phyloP scores from a whole-genome alignment of 2,888 invertebrate genomes.

The Anorthoa munda region DNA sequence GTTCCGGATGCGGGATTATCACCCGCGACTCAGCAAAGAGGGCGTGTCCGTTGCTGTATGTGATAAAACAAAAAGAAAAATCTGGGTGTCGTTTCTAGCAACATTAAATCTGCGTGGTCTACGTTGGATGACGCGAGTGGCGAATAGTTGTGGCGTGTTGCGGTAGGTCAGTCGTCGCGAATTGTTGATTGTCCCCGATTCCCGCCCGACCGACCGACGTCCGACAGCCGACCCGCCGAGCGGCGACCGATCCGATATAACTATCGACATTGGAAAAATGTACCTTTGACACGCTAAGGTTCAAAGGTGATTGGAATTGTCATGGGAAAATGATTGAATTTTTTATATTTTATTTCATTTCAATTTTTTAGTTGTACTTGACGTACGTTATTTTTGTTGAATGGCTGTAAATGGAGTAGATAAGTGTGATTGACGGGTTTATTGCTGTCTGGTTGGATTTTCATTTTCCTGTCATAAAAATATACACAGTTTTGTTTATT shows the following conservation, averaged over 20 bases:
- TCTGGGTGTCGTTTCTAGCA: slow-evolving; percentile 66
- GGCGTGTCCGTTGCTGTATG: slow-evolving; percentile 25
- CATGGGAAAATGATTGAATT: slow-evolving; percentile 39
- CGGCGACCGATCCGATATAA: slow-evolving; percentile 41
- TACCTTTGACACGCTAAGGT: slow-evolving; percentile 55
- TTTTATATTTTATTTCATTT: slow-evolving; percentile 46
- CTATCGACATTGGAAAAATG: slow-evolving; percentile 56
- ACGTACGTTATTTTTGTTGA: slow-evolving; percentile 38
- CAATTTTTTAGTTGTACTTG: slow-evolving; percentile 1
- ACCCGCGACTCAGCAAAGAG: slow-evolving; percentile 39
- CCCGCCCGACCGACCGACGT: slow-evolving; percentile 29
- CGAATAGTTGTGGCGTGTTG: slow-evolving; percentile 80
- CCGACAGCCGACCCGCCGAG: not conserved
- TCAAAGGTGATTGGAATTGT: slow-evolving; percentile 59
- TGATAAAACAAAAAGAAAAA: slow-evolving; percentile 48
- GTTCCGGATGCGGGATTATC: slow-evolving; percentile 57
- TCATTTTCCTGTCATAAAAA: not conserved
- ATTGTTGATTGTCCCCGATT: slow-evolving; percentile 73
- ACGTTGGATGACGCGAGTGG: slow-evolving; percentile 79
- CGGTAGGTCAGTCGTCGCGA: slow-evolving; percentile 88
- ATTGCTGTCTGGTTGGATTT: slow-evolving; percentile 15
- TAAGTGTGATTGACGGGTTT: slow-evolving; percentile 20
- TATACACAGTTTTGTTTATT: not conserved
- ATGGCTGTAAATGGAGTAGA: slow-evolving; percentile 16
- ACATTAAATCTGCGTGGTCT: slow-evolving; percentile 63